phyloP scores from a whole-genome alignment of 2,888 invertebrate genomes.

The Sepioteuthis lessoniana region DNA sequence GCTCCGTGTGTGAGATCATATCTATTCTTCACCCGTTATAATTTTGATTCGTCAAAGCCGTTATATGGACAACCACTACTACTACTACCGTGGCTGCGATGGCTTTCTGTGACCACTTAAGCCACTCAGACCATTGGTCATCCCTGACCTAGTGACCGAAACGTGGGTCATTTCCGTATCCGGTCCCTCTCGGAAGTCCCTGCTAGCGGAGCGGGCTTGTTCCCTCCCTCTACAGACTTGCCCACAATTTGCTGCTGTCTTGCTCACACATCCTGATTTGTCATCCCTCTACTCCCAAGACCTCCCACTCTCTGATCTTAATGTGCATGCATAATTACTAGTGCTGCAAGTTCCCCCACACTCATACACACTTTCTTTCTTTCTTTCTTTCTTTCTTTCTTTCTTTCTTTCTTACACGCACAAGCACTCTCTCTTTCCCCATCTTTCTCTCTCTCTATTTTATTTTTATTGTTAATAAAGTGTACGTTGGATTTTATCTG shows the following conservation, averaged over 20 bases:
- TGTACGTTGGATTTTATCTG: too few species aligned
- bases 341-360: too few species aligned
- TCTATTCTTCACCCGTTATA: not conserved
- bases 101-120: not conserved
- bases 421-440: too few species aligned
- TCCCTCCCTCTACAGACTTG: not conserved
- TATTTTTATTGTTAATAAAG: too few species aligned
- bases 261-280: not conserved
- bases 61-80: not conserved
- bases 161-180: slow-evolving; percentile 9
- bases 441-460: too few species aligned
- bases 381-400: too few species aligned
- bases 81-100: not conserved
- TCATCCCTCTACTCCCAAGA: not conserved
- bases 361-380: too few species aligned
- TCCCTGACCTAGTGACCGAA: slow-evolving; percentile 13
- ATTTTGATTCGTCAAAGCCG: not conserved
- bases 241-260: not conserved
- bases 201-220: not conserved
- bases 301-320: not conserved
- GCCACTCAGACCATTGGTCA: not conserved
- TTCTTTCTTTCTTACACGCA: too few species aligned
- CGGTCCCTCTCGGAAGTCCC: not conserved
- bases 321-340: not conserved
- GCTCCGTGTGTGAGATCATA: not conserved